Conservation (phyloP, 1,140 invertebrate genomes). For the Aphelenchoides avenae region DNA sequence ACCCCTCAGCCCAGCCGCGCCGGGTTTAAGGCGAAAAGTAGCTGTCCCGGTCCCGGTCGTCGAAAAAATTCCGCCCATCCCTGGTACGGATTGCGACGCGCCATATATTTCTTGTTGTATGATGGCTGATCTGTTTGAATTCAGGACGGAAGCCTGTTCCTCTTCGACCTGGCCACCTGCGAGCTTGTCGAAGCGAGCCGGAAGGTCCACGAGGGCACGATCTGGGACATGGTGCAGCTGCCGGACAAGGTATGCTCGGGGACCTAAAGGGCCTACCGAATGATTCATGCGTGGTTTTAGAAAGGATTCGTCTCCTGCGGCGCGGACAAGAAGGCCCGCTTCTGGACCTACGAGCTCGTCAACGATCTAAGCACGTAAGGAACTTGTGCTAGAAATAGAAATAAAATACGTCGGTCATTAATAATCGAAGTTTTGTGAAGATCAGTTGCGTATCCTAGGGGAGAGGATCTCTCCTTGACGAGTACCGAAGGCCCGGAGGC, state of each 20-base stretch:
- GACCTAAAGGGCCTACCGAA: constrained; percentile 2
- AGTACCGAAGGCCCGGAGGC: no score
- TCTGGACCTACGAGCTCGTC: constrained; percentile 85
- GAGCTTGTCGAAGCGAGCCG: constrained; percentile 65
- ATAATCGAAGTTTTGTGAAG: neutral
- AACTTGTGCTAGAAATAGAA: no score
- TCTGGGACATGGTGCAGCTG: constrained; percentile 71
- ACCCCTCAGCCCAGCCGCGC: no score
- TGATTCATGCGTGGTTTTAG: constrained; percentile 33
- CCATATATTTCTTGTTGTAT: constrained; percentile 2
- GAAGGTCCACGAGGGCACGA: constrained; percentile 72
- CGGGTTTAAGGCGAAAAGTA: no score
- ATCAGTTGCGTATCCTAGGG: constrained; percentile 1
- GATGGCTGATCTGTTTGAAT: constrained; percentile 10
- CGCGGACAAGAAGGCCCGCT: constrained; percentile 81
- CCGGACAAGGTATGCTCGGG: constrained; percentile 60
- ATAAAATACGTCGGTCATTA: no score
- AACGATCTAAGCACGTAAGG: constrained; percentile 37
- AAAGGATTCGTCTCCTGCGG: constrained; percentile 66
- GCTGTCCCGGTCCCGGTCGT: no score
- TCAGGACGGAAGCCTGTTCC: constrained; percentile 73
- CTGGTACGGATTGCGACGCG: no score
- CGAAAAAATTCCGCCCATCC: no score
- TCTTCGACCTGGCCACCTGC: constrained; percentile 79
- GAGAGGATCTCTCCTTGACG: no score